Conservation (phyloP, 2,113 vertebrate genomes). For the Nanger granti region DNA sequence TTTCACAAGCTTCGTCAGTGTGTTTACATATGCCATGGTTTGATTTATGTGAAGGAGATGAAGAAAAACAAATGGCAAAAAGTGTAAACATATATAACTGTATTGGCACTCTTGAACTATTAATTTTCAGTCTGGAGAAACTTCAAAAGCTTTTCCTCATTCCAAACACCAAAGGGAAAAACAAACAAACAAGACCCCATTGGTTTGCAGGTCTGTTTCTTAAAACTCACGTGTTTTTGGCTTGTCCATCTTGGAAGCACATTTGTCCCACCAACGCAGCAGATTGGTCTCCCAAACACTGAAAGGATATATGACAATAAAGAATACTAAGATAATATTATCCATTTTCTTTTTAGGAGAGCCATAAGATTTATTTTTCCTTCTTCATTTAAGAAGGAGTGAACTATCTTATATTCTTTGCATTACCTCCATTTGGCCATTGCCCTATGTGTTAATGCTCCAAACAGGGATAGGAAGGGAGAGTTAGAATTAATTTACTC, state of each 20-base stretch:
- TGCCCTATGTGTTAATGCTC: neutral
- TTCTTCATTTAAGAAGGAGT: neutral
- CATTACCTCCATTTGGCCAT: neutral
- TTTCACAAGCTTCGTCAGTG: neutral
- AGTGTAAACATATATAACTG: neutral
- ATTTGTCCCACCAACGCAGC: constrained; percentile 97
- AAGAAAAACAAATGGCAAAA: neutral
- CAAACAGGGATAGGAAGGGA: neutral
- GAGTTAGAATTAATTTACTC: neutral
- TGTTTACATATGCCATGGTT: neutral
- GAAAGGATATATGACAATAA: constrained; percentile 43
- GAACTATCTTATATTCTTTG: neutral
- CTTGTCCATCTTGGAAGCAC: constrained; percentile 93
- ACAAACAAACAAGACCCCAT: neutral
- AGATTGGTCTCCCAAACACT: constrained; percentile 99
- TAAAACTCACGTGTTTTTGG: constrained; percentile 95
- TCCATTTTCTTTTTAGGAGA: neutral
- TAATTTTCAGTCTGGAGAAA: neutral
- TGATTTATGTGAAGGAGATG: neutral
- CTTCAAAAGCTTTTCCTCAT: neutral
- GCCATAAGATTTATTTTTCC: neutral
- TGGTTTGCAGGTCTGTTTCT: neutral
- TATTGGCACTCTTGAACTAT: neutral
- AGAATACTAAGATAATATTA: neutral
- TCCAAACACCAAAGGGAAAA: neutral